Evolutionary conservation across 2,888 invertebrate species (phyloP), one percentile per base, ranked within the genome.

Genomic region (Chrysodeixis includens): DNA sequence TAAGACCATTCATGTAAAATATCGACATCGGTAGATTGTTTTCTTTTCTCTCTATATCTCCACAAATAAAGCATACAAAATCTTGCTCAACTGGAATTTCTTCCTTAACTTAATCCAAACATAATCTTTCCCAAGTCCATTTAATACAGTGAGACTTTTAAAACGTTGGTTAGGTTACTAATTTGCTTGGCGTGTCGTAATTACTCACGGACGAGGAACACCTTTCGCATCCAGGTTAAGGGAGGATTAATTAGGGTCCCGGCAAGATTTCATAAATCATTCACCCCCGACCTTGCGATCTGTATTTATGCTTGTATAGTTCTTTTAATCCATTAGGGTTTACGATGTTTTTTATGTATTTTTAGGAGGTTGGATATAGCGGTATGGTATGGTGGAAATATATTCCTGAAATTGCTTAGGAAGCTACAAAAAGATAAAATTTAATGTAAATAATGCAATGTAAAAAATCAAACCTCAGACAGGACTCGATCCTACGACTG

Each of bases 211-310:
- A 57, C 61, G 20, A 60, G 61, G 64, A 71, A 71, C 81, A 82
- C 79, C 83, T 74, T 76, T 76, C 71, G 70, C 72, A 58, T 72
- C 56, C 80, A 84, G 82, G 84, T 83, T 84, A 84, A 79, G 83
- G 71, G 62, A 70, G 79, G 84, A 84, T 86, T 87, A 87, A 87
- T 87, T 85, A 81, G 79, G 76, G 79, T 74, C 30, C 69, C 62
- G 66, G 63, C 69, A 76, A 77, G 76, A 78, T 81, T 81, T 78
- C 84, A 85, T 87, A 84, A 87, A 86, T 87, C 87, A 87, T 84
- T 83, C 79, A 62, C 56, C 55, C 20, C 49, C 56, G 54, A 20
- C 44, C 56, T 32, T 12, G 54, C 53, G 49, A 53, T 64, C 58
- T 69, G 46, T 58, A 61, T 32, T 49, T 51, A 10, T 49, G 20